These are phyloP conservation scores for Planococcus citri DNA, from an alignment of 1,140 invertebrate species.

Conservation along the genomic window DNA sequence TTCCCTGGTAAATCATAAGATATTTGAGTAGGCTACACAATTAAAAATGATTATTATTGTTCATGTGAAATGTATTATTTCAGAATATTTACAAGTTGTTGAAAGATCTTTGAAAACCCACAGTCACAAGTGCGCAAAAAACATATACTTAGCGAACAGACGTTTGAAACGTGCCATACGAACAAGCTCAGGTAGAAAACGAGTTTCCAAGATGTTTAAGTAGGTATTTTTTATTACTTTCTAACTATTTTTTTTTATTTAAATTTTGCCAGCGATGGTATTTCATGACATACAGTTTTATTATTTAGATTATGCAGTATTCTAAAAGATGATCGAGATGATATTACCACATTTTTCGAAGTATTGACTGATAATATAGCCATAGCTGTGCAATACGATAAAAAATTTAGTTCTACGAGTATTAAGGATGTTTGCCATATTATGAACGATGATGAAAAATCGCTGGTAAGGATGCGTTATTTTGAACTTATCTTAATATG, in stretches of 20 bases:
- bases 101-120: conserved; percentile 49
- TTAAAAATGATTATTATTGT: conserved; percentile 5
- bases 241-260: too few species aligned
- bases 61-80: conserved; percentile 27
- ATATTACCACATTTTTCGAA: conserved; percentile 67
- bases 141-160: conserved; percentile 47
- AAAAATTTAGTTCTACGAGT: conserved; percentile 66
- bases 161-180: conserved; percentile 39
- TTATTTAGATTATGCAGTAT: too few species aligned
- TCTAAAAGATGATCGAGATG: conserved; percentile 50
- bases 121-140: conserved; percentile 46
- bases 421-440: background rate
- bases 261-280: too few species aligned
- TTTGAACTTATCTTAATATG: background rate
- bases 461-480: too few species aligned
- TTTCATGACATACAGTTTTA: too few species aligned
- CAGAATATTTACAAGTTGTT: conserved; percentile 65
- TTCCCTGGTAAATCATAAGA: conserved; percentile 48
- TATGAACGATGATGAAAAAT: background rate
- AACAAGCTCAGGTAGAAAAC: background rate
- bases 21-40: too few species aligned
- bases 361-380: conserved; percentile 67
- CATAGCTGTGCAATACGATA: conserved; percentile 85
- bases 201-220: conserved; percentile 52
- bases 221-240: too few species aligned